Conservation (phyloP, 2,113 vertebrate genomes). For the Oryzias woworae region DNA sequence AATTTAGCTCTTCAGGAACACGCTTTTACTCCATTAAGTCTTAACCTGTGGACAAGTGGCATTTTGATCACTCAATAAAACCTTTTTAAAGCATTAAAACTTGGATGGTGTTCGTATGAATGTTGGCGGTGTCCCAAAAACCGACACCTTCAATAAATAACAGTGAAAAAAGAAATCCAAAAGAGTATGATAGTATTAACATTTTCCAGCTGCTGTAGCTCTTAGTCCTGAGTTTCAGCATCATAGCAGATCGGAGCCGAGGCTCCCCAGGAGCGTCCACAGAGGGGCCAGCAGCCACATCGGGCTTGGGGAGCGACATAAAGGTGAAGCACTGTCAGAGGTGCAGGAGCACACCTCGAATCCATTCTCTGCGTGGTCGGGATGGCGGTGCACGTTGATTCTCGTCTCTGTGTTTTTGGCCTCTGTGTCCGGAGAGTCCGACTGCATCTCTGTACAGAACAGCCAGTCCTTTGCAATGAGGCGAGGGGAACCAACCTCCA, state of each 20-base stretch:
- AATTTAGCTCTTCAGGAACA: slow-evolving; percentile 1
- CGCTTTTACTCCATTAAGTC: neutral
- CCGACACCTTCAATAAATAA: slow-evolving; percentile 59
- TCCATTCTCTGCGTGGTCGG: slow-evolving; percentile 82
- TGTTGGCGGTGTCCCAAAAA: slow-evolving; percentile 2
- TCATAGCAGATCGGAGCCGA: slow-evolving; percentile 72
- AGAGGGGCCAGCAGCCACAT: slow-evolving; percentile 45
- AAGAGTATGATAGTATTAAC: slow-evolving; percentile 37
- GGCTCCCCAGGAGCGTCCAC: slow-evolving; percentile 72
- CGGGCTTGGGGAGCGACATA: slow-evolving; percentile 27
- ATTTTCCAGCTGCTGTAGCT: slow-evolving; percentile 41
- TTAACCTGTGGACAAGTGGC: slow-evolving; percentile 8
- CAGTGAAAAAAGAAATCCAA: slow-evolving; percentile 40
- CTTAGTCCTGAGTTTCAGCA: slow-evolving; percentile 36
- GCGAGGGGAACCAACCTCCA: slow-evolving; percentile 82
- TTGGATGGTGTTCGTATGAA: slow-evolving; percentile 4
- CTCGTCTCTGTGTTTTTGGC: slow-evolving; percentile 69
- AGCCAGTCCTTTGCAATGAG: slow-evolving; percentile 92
- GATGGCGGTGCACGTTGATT: slow-evolving; percentile 71
- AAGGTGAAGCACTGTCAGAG: slow-evolving; percentile 61
- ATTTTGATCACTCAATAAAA: slow-evolving; percentile 15
- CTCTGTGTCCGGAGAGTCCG: slow-evolving; percentile 72
- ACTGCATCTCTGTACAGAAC: slow-evolving; percentile 85
- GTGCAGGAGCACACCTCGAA: slow-evolving; percentile 93
- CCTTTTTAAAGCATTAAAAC: slow-evolving; percentile 18